Percentiles rank a stretch among this genome's conserved stretches.
phyloP scores from a whole-genome alignment of 1,140 invertebrate species.

The Pinna nobilis region DNA sequence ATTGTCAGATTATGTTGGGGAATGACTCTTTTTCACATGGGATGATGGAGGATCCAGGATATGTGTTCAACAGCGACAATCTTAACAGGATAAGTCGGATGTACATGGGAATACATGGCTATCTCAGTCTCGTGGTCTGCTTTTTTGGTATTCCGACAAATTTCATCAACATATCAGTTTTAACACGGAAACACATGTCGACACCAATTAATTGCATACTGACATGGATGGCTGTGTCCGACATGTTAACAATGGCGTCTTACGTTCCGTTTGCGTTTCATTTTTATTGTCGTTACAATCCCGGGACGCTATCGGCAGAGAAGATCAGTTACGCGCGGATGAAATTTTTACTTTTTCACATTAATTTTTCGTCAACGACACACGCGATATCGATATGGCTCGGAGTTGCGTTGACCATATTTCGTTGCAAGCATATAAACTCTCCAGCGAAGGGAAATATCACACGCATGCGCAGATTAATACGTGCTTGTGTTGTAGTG shows the following conservation, averaged over 20 bases:
- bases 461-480: slow-evolving; percentile 79
- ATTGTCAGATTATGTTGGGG: too few species aligned
- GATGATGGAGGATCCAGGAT: too few species aligned
- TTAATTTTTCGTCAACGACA: slow-evolving; percentile 84
- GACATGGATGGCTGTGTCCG: slow-evolving; percentile 88
- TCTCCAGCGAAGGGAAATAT: slow-evolving; percentile 85
- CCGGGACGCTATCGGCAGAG: slow-evolving; percentile 49
- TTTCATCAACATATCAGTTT: slow-evolving; percentile 89
- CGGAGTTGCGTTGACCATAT: slow-evolving; percentile 90
- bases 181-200: slow-evolving; percentile 89
- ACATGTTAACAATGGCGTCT: slow-evolving; percentile 91
- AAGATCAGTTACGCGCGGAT: slow-evolving; percentile 63
- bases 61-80: too few species aligned
- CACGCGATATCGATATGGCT: slow-evolving; percentile 97
- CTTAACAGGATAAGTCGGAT: slow-evolving; percentile 53
- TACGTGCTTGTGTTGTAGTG: slow-evolving; percentile 84
- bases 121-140: slow-evolving; percentile 85
- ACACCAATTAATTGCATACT: slow-evolving; percentile 88
- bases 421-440: slow-evolving; percentile 81
- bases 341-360: slow-evolving; percentile 64
- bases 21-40: too few species aligned
- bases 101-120: slow-evolving; percentile 80
- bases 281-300: slow-evolving; percentile 68
- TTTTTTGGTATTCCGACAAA: slow-evolving; percentile 92
- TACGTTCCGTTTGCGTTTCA: slow-evolving; percentile 90